Percentiles rank a stretch among this genome's conserved stretches.
Conservation (phyloP, 2,888 invertebrate species). For the Argyra leucocephala region DNA sequence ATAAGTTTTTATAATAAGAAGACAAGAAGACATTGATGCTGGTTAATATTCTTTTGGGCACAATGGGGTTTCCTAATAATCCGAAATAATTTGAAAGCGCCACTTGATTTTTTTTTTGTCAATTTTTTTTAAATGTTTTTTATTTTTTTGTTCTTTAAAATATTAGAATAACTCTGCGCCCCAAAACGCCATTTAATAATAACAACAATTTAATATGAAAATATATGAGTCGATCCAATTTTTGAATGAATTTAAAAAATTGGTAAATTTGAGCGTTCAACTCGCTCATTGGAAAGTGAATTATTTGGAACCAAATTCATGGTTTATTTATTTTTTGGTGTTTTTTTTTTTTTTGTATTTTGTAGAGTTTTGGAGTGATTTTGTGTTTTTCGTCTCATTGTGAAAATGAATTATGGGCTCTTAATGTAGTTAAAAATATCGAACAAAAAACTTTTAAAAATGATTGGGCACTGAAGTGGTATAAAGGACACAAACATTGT, state of each 20-base stretch:
- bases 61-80: slow-evolving; percentile 1
- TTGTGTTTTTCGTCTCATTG: neutral
- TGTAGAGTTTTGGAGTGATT: too few relatives aligned
- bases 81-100: slow-evolving; percentile 10
- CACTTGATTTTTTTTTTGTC: slow-evolving; percentile 8
- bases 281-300: neutral
- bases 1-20: neutral
- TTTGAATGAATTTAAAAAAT: neutral
- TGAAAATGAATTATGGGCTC: neutral
- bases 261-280: neutral
- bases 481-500: neutral
- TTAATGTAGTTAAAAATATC: neutral
- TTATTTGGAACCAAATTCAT: neutral
- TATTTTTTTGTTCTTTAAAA: neutral
- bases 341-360: too few relatives aligned
- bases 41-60: neutral
- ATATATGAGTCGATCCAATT: neutral
- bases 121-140: neutral
- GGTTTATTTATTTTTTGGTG: too few relatives aligned
- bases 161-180: neutral
- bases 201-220: neutral
- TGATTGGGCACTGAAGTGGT: too few relatives aligned
- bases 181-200: neutral
- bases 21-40: slow-evolving; percentile 9
- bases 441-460: too few relatives aligned